Evolutionary conservation across 2,113 vertebrate species (phyloP).

Genomic region (Oreochromis niloticus): DNA sequence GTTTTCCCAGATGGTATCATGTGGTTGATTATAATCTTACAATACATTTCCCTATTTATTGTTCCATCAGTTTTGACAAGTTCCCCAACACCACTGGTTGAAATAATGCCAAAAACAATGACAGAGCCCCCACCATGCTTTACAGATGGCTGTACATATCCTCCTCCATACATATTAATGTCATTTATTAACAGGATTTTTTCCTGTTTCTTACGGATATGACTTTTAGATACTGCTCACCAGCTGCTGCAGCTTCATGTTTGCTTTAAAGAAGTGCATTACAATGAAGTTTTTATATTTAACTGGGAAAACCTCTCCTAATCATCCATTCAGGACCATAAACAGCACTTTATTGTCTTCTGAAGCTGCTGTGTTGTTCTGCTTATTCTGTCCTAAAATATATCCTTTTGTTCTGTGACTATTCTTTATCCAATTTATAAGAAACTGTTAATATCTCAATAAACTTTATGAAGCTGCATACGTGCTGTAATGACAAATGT

Average conservation of each 20-base stretch:
- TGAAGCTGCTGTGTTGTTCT: background rate
- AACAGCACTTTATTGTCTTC: background rate
- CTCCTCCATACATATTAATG: fast-evolving
- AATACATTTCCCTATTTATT: background rate
- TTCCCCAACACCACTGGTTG: background rate
- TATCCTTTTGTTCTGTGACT: background rate
- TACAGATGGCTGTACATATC: background rate
- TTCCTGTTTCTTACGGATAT: background rate
- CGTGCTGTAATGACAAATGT: background rate
- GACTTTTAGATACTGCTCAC: background rate
- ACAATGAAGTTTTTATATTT: background rate
- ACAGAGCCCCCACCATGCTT: background rate
- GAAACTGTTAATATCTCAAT: background rate
- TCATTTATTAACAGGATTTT: background rate
- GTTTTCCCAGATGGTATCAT: background rate
- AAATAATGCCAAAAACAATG: background rate
- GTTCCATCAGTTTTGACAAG: background rate
- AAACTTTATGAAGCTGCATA: background rate
- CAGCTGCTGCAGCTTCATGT: background rate
- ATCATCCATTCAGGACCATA: background rate
- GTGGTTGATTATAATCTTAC: background rate
- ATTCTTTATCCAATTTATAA: background rate
- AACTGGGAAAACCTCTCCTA: background rate
- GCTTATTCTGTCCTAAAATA: background rate
- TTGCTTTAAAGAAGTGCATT: background rate